Evolutionary conservation across 2,113 vertebrate genomes (phyloP).

Genomic region (Paradoxurus hermaphroditus): DNA sequence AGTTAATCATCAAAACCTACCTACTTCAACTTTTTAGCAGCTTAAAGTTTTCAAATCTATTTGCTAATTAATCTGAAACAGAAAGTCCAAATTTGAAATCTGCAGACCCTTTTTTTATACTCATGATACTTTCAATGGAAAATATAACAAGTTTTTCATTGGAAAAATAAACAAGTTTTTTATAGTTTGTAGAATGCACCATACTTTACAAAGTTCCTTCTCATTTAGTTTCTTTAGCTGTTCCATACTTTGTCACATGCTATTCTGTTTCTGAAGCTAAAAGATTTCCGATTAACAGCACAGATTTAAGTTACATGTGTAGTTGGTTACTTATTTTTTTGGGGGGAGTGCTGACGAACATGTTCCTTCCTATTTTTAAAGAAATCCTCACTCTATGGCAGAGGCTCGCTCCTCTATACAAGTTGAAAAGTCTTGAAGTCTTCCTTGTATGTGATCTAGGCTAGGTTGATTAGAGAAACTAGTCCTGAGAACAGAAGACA

Average conservation of each 20-base stretch:
- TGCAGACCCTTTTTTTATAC: background rate
- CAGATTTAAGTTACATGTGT: background rate
- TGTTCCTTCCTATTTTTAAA: background rate
- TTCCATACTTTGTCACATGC: background rate
- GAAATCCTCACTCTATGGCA: conserved; percentile 9
- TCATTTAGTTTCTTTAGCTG: background rate
- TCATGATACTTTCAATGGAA: background rate
- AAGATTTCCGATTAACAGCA: background rate
- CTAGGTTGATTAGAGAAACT: background rate
- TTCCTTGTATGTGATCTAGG: background rate
- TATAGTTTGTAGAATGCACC: background rate
- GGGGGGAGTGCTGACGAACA: background rate
- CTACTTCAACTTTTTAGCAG: background rate
- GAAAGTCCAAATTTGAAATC: background rate
- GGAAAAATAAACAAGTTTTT: conserved; percentile 7
- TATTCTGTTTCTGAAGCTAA: background rate
- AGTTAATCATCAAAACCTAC: background rate
- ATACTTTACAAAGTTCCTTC: background rate
- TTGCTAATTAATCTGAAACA: background rate
- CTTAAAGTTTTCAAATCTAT: background rate
- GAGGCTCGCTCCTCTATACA: background rate
- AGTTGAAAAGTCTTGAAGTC: background rate
- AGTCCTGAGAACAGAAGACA: background rate
- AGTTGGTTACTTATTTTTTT: background rate
- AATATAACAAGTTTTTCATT: background rate